Percentiles rank a stretch among this genome's conserved stretches.
These are phyloP conservation scores for Dasyurus viverrinus DNA, from an alignment of 2,113 vertebrate species.

Conservation along the genomic window DNA sequence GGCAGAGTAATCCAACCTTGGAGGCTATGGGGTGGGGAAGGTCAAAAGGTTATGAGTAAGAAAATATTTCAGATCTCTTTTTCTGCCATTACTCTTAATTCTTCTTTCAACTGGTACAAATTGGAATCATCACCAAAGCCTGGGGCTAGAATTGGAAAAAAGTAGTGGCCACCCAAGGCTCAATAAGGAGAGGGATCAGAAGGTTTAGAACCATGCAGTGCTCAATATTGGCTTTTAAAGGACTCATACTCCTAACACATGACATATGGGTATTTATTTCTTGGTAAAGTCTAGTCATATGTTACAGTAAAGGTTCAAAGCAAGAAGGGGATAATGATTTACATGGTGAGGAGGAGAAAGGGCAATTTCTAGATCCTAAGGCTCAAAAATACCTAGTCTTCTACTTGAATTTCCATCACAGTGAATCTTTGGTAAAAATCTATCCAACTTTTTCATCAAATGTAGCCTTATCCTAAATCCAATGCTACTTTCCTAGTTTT, in stretches of 20 bases:
- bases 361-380: not conserved
- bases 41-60: not conserved
- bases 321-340: not conserved
- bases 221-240: not conserved
- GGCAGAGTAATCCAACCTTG: not conserved
- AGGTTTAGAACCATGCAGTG: not conserved
- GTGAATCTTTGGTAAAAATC: not conserved
- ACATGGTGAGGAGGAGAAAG: not conserved
- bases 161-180: not conserved
- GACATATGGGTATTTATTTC: not conserved
- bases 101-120: not conserved
- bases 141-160: not conserved
- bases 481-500: conserved; percentile 32
- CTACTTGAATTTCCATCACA: not conserved
- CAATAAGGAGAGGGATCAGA: not conserved
- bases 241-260: not conserved
- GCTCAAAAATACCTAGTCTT: not conserved
- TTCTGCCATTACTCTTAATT: not conserved
- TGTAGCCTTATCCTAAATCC: conserved; percentile 30
- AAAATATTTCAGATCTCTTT: not conserved
- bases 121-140: not conserved
- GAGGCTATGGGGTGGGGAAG: not conserved
- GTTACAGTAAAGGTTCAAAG: not conserved
- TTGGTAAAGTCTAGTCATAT: not conserved
- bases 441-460: conserved; percentile 24